Evolutionary conservation across 2,797 vertebrate genomes (phyloP).

Genomic region (Poecilia velifera): DNA sequence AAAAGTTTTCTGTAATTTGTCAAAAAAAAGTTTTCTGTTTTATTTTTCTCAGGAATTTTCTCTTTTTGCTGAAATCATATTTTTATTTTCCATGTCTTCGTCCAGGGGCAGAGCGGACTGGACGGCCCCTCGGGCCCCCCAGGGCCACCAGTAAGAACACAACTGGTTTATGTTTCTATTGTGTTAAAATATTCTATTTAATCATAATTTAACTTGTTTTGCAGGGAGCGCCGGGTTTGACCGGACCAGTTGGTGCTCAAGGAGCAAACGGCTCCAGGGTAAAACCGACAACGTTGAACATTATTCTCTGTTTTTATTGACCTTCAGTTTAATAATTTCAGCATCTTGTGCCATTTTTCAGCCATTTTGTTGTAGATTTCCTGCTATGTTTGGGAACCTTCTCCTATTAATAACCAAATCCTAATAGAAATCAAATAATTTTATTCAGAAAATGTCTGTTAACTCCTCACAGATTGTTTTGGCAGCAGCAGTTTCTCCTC

Average conservation of each 20-base stretch:
- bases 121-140: constrained; percentile 71
- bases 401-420: background rate
- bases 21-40: background rate
- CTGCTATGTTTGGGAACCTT: background rate
- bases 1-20: background rate
- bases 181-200: background rate
- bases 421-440: background rate
- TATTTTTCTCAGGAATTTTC: too few species aligned
- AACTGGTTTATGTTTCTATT: background rate
- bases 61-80: too few species aligned
- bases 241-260: constrained; percentile 79
- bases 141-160: constrained; percentile 70
- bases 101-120: constrained; percentile 78
- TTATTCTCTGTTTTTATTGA: too few species aligned
- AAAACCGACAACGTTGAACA: constrained; percentile 28
- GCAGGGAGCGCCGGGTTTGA: constrained; percentile 83
- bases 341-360: background rate
- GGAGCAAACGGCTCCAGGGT: constrained; percentile 89
- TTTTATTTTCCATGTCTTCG: constrained; percentile 12
- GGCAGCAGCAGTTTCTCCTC: background rate
- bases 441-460: background rate
- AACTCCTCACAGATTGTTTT: background rate
- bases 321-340: background rate
- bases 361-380: background rate
- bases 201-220: constrained; percentile 15